A percentile compares a stretch with the other conserved stretches of the same genome.
These are phyloP conservation scores for Ophioninae sp. DNA, from an alignment of 2,888 invertebrate genomes.

Conservation along the genomic window DNA sequence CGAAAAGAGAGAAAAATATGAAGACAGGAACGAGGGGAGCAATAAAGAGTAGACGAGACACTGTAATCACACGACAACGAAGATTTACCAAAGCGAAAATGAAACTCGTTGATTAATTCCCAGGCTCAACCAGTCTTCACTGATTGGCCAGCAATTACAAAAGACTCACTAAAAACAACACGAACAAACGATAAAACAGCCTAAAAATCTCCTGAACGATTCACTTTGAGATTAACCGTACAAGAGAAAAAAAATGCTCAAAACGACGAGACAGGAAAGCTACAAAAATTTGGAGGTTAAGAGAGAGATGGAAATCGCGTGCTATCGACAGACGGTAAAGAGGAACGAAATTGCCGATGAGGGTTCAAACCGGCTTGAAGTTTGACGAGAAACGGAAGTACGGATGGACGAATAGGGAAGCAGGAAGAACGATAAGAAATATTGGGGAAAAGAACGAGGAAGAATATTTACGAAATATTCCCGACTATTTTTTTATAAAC, in stretches of 20 bases:
- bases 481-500: neutral
- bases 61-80: neutral
- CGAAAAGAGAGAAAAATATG: neutral
- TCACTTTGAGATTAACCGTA: too few relatives aligned
- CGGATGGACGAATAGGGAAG: neutral
- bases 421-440: neutral
- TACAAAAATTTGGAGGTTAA: too few relatives aligned
- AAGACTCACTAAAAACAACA: too few relatives aligned
- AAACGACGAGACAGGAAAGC: too few relatives aligned
- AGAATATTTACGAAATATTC: neutral
- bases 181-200: too few relatives aligned
- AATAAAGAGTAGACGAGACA: neutral
- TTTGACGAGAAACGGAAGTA: neutral
- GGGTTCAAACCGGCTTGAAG: neutral
- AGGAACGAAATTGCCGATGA: neutral
- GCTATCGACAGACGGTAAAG: neutral
- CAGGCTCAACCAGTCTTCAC: too few relatives aligned
- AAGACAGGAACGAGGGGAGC: neutral
- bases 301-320: too few relatives aligned
- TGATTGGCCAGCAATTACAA: too few relatives aligned
- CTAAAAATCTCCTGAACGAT: too few relatives aligned
- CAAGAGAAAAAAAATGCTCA: too few relatives aligned
- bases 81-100: neutral
- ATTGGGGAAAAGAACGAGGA: neutral
- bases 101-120: neutral